Base-by-base conservation (phyloP, 2,797 vertebrate genomes). In the Lepidocolaptes lacrymiger region DNA sequence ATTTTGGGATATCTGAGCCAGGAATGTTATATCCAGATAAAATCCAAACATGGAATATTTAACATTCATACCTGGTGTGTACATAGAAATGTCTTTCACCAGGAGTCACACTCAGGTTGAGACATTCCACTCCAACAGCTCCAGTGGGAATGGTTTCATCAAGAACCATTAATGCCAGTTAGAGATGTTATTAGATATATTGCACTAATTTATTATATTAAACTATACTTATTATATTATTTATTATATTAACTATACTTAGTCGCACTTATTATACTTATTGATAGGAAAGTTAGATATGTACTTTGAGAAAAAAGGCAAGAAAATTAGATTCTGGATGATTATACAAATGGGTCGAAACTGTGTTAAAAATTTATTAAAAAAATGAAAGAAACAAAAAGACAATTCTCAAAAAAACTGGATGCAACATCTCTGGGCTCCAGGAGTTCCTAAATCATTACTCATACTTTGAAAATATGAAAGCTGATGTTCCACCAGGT, bases 11-110 rank as follows among this genome's bases (percentile, higher is more conserved):
- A 43, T 30, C 27, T 74, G 74, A 69, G n/a, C 11, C 68, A 76
- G 48, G 34, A 56, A 6, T 16, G 20, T 39, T 43, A 20, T 28
- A 56, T 21, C 6, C 41, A 72, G n/a, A 37, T 5, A 49, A 88
- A 80, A 39, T 18, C n/a, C 73, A 71, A 3, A 44, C 13, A n/a
- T 0, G 1, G 39, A 43, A 55, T 43, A 21, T 54, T 69, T 46
- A 10, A 27, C 15, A 14, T 48, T 52, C 2, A 0, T 21, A 43
- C 14, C 37, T 30, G 6, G 5, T 51, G 13, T 8, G 1, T 9
- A 28, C 14, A 61, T 3, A 43, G 54, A 34, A 72, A 49, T 6
- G 26, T 37, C 32, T 84, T 80, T 74, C 49, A 69, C 1, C 28
- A 61, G 34, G 14, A 86, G 5, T 26, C 51, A 8, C 48, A 51